phyloP scores from a whole-genome alignment of 2,888 invertebrate species.

The Diachrysia chrysitis region DNA sequence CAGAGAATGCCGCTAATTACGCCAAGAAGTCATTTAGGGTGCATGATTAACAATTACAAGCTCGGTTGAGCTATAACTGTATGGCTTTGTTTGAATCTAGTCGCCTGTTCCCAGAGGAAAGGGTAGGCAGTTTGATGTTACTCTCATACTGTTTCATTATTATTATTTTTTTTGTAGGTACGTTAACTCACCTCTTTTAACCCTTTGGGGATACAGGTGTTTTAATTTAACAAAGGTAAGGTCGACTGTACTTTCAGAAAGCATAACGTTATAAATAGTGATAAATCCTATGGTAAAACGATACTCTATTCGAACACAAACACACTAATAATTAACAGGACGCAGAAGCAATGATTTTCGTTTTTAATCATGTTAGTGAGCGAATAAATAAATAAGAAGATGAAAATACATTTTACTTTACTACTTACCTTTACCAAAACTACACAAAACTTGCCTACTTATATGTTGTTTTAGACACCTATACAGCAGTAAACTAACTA shows the following conservation, averaged over 20 bases:
- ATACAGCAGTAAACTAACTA: not conserved
- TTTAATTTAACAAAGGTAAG: not conserved
- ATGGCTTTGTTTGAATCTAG: not conserved
- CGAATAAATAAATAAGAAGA: not conserved
- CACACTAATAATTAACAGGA: not conserved
- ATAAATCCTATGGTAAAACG: not conserved
- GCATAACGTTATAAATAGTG: not conserved
- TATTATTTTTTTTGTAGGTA: not conserved
- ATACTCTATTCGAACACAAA: not conserved
- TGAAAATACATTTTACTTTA: not conserved
- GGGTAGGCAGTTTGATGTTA: not conserved
- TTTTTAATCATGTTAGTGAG: not conserved
- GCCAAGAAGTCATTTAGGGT: conserved; percentile 1
- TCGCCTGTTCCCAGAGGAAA: not conserved
- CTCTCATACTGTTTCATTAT: not conserved
- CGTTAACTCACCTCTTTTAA: not conserved
- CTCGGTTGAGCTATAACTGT: not conserved
- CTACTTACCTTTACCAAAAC: not conserved
- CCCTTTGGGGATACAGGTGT: not conserved
- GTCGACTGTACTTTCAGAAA: not conserved
- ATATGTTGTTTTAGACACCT: too few relatives aligned
- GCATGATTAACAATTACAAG: conserved; percentile 9
- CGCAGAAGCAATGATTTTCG: not conserved
- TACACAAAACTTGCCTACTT: too few relatives aligned
- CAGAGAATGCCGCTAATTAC: conserved; percentile 6